These are phyloP conservation scores for Hanleya hanleyi DNA, from an alignment of 2,888 invertebrate genomes.

Conservation along the genomic window DNA sequence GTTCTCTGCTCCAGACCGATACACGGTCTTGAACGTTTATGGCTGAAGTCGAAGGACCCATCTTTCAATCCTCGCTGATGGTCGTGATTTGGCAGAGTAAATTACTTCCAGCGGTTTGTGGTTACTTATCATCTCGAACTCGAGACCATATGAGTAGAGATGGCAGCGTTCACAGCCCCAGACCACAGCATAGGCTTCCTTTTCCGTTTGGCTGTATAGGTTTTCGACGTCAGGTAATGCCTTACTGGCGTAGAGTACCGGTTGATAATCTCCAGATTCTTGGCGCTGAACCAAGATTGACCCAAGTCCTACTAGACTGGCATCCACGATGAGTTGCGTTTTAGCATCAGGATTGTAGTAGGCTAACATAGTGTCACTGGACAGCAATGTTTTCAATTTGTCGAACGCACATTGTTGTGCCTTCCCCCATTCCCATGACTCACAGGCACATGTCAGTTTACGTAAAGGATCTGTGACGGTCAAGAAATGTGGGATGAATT, in stretches of 20 bases:
- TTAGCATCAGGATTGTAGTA: neutral
- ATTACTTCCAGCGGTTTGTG: conserved; percentile 27
- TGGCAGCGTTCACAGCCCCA: conserved; percentile 16
- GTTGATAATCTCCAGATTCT: neutral
- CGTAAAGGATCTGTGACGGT: neutral
- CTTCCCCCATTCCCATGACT: neutral
- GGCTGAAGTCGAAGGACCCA: conserved; percentile 20
- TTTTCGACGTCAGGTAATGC: conserved; percentile 21
- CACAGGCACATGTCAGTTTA: neutral
- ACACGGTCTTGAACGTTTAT: conserved; percentile 13
- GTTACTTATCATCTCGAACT: conserved; percentile 21
- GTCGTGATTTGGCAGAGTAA: conserved; percentile 27
- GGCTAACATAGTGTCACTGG: conserved; percentile 5
- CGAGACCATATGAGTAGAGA: conserved; percentile 1
- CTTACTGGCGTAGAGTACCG: conserved; percentile 17
- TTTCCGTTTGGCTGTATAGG: conserved; percentile 22
- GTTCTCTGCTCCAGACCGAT: neutral
- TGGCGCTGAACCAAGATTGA: conserved; percentile 17
- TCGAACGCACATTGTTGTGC: conserved; percentile 3
- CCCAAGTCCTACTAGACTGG: conserved; percentile 20
- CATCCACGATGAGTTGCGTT: conserved; percentile 10
- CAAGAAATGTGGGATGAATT: neutral
- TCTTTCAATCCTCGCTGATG: conserved; percentile 27
- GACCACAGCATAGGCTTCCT: conserved; percentile 21
- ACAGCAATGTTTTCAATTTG: conserved; percentile 8